Percentiles rank a stretch among this genome's conserved stretches.
Conservation (phyloP, 2,888 invertebrate genomes). For the Halocaridina rubra region DNA sequence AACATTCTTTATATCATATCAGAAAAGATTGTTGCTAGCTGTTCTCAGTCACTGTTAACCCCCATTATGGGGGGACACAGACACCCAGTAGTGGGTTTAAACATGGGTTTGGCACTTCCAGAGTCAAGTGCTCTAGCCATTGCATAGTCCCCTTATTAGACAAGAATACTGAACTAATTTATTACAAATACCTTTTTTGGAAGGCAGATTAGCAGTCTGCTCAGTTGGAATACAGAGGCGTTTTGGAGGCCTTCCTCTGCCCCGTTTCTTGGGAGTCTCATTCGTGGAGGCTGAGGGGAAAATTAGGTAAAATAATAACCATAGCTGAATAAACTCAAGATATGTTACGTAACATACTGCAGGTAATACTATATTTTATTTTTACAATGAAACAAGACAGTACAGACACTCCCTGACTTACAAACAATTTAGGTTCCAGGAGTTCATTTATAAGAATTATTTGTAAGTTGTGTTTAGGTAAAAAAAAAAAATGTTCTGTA, state of each 20-base stretch:
- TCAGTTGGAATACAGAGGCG: conserved; percentile 32
- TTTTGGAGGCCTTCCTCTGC: conserved; percentile 37
- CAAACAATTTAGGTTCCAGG: not conserved
- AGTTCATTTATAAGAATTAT: not conserved
- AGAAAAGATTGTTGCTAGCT: no score
- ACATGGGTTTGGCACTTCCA: no score
- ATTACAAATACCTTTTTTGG: conserved; percentile 30
- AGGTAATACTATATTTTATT: not conserved
- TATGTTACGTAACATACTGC: not conserved
- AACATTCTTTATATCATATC: no score
- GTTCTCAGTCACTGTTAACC: no score
- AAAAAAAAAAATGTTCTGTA: not conserved
- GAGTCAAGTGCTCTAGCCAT: no score
- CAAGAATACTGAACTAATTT: no score
- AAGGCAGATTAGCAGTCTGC: conserved; percentile 16
- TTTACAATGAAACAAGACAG: not conserved
- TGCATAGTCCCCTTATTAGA: no score
- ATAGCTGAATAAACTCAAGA: not conserved
- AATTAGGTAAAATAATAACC: not conserved
- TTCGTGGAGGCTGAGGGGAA: conserved; percentile 19
- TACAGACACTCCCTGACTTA: not conserved
- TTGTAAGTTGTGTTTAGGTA: no score
- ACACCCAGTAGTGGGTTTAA: no score
- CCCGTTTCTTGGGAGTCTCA: conserved; percentile 51
- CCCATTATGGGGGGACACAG: no score